Percentiles rank a stretch among this genome's conserved stretches.
Evolutionary conservation across 2,113 vertebrate genomes (phyloP).

Genomic region (Theristicus caerulescens): DNA sequence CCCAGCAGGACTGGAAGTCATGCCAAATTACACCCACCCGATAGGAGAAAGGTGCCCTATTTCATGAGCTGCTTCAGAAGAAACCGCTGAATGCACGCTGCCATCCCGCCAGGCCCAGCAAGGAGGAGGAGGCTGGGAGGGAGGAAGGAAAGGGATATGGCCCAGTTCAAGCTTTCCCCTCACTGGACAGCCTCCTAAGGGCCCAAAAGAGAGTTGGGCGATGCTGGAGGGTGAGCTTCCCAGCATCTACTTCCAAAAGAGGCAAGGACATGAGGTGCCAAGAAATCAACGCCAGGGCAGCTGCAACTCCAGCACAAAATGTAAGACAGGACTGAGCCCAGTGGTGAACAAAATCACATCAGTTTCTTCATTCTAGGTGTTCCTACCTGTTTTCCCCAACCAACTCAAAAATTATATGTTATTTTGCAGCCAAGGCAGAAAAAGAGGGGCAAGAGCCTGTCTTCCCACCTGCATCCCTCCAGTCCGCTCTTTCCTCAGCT

Average conservation of each 20-base stretch:
- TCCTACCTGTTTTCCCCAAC: not conserved
- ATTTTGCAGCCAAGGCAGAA: not conserved
- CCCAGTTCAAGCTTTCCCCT: not conserved
- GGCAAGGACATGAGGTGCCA: not conserved
- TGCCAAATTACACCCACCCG: not conserved
- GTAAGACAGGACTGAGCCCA: not conserved
- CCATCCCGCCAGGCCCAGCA: not conserved
- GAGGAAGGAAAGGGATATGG: not conserved
- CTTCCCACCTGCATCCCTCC: not conserved
- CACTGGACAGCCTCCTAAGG: not conserved
- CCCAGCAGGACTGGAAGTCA: not conserved
- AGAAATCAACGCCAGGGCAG: not conserved
- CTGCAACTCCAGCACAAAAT: not conserved
- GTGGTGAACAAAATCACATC: not conserved
- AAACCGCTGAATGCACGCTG: fast-evolving
- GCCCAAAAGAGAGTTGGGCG: not conserved
- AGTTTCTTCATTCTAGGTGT: not conserved
- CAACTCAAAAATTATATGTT: not conserved
- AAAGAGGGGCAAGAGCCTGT: not conserved
- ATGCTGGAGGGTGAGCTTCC: not conserved
- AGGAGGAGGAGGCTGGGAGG: not conserved
- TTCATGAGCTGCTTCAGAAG: not conserved
- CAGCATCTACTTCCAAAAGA: not conserved
- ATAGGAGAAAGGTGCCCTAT: not conserved
- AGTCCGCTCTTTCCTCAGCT: not conserved